Evolutionary conservation across 2,888 invertebrate genomes (phyloP), one percentile per base, ranked within the genome.

Genomic region (Cheilosia urbana): DNA sequence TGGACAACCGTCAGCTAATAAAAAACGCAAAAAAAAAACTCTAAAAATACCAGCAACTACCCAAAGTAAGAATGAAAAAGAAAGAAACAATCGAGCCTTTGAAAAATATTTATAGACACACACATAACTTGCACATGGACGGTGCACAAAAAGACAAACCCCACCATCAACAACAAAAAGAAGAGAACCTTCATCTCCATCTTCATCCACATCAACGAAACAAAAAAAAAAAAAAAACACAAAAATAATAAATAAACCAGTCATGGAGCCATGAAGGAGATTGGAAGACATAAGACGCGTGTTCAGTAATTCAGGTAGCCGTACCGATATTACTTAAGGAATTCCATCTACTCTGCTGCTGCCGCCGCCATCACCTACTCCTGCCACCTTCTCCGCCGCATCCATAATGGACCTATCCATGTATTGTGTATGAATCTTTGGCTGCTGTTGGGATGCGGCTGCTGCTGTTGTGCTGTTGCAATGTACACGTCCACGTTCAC

Each of bases 271-370:
- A 83, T 85, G 82, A 69, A 81, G 79, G 78, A 87, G 83, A 87
- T 80, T 87, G 80, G 81, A 89, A 89, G 89, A 89, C 89, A 88
- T 89, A 88, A 89, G 89, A 89, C 89, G 89, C 89, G 89, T 89
- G 89, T 89, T 89, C 89, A 89, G 89, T 89, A 89, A 89, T 89
- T 89, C 89, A 89, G 89, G 89, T 89, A 89, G 89, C 89, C 88
- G 88, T 87, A 83, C 88, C 87, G 87, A 88, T 88, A 88, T 88
- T 88, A 88, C 85, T 88, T 87, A 83, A 88, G 87, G 88, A 88
- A 88, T 88, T 88, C 87, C 87, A 87, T 76, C 83, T 71, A 73
- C 72, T 75, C 53, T 75, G 51, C 63, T 30, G 62, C 62, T 30
- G 55, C 68, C 30, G 11, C 37, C 37, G 47, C 17, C 13, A 24